Evolutionary conservation across 2,797 vertebrate species (phyloP).

Genomic region (Craterocephalus amniculus): DNA sequence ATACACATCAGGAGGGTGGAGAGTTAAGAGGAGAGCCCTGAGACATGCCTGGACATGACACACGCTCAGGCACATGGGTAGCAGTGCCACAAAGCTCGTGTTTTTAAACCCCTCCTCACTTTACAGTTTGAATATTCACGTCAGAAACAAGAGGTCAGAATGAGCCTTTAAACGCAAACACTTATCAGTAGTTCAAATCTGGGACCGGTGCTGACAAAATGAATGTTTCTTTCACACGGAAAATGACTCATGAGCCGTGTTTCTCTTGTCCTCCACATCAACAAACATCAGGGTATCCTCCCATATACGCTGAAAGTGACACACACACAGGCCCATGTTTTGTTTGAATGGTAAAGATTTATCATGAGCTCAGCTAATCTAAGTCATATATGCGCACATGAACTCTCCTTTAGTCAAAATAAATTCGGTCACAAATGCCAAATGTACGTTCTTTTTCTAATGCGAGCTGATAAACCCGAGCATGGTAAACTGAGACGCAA

Average conservation of each 20-base stretch:
- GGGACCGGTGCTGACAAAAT: slow-evolving; percentile 4
- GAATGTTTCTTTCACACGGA: slow-evolving; percentile 12
- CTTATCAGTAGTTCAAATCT: slow-evolving; percentile 5
- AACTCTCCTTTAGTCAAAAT: slow-evolving; percentile 13
- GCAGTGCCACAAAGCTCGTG: not conserved
- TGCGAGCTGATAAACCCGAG: slow-evolving; percentile 12
- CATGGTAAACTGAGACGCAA: slow-evolving; percentile 28
- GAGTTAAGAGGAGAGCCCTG: slow-evolving; percentile 29
- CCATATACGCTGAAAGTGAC: slow-evolving; percentile 11
- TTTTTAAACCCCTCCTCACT: slow-evolving; percentile 20
- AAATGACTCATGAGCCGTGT: slow-evolving; percentile 27
- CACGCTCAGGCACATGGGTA: slow-evolving; percentile 4
- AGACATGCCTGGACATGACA: slow-evolving; percentile 69
- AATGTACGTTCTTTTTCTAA: slow-evolving; percentile 7
- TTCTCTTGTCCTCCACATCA: slow-evolving; percentile 6
- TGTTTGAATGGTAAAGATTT: slow-evolving; percentile 33
- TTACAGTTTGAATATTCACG: not conserved
- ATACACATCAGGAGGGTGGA: slow-evolving; percentile 41
- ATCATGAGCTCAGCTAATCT: slow-evolving; percentile 9
- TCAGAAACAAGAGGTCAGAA: slow-evolving; percentile 7
- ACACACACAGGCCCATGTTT: slow-evolving; percentile 6
- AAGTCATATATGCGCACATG: slow-evolving; percentile 9
- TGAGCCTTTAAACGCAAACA: slow-evolving; percentile 10
- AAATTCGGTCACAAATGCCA: slow-evolving; percentile 43
- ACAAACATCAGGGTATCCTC: slow-evolving; percentile 23